Base-by-base conservation (phyloP, 2,113 vertebrate genomes). In the Mobula hypostoma region DNA sequence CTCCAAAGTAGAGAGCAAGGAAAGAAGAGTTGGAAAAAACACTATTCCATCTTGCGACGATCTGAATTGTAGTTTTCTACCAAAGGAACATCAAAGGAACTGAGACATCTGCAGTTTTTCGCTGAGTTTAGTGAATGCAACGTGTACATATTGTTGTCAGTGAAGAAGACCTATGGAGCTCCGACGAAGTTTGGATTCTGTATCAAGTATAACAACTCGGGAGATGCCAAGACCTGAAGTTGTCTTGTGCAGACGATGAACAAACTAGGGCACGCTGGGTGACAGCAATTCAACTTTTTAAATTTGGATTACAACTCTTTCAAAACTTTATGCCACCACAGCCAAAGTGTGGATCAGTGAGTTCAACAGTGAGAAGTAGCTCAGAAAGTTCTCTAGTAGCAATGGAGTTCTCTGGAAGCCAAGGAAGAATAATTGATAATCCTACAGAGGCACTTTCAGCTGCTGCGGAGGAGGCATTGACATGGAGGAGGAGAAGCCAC, bases 21-120 rank as follows among this genome's bases (percentile, higher is more conserved):
- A 87, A 98, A 97, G 95, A 99, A 99, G 94, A 98, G 98, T 0
- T 99, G 98, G 98, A 99, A 98, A 96, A 99, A 98, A 96, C 95
- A 97, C 95, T 99, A 98, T 95, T 99, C 99, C 97, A 95, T 99
- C 94, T 96, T 99, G 95, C 97, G 99, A 96, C 97, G 98, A 96
- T 99, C 99, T 78, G 99, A 98, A 70, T 97, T 99, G 95, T 99
- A 99, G 96, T 98, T 98, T 97, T 99, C 99, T 95, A 99, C 97
- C 94, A 99, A 99, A 96, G 98, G 98, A 95, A 98, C 97, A 94
- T 99, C 98, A 94, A 99, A 99, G 99, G 98, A 99, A 95, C 99
- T 99, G 61, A 97, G 99, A 94, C 99, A 99, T 96, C 97, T 99
- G 93, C 99, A 99, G 96, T 98, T 98, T 96, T 97, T 98, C 95